Evolutionary conservation across 2,888 invertebrate genomes (phyloP).

Genomic region (Nemotelus pantherinus): DNA sequence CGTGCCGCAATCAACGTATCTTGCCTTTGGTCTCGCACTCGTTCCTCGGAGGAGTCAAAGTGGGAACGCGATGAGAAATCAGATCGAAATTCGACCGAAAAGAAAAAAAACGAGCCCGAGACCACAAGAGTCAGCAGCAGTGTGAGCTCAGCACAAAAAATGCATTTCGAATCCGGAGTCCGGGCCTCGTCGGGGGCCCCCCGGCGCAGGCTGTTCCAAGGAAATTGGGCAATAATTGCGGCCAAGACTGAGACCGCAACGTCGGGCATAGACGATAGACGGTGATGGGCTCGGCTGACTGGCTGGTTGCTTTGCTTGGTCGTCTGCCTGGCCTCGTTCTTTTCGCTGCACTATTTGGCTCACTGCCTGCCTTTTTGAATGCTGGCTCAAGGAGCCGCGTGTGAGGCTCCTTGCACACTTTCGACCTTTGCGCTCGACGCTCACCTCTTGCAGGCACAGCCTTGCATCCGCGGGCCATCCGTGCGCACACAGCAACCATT

Average conservation of each 20-base stretch:
- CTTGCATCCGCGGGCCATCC: neutral
- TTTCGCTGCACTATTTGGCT: neutral
- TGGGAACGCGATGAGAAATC: constrained; percentile 13
- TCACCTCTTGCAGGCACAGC: neutral
- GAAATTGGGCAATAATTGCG: constrained; percentile 42
- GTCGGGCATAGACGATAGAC: constrained; percentile 8
- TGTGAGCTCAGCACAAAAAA: constrained; percentile 15
- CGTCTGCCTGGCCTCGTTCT: neutral
- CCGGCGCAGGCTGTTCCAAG: constrained; percentile 30
- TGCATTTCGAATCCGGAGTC: constrained; percentile 10
- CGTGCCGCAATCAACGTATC: constrained; percentile 20
- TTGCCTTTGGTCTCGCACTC: constrained; percentile 10
- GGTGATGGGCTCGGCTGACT: neutral
- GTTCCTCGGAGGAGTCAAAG: neutral
- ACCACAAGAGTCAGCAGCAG: constrained; percentile 21
- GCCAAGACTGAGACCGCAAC: constrained; percentile 21
- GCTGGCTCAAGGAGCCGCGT: neutral
- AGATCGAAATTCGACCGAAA: constrained; percentile 32
- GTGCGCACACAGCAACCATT: constrained; percentile 24
- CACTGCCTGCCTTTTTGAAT: neutral
- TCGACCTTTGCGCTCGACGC: neutral
- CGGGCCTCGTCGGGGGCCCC: constrained; percentile 6
- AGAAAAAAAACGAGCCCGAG: constrained; percentile 12
- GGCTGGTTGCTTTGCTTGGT: neutral
- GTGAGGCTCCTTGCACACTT: neutral